Base-by-base conservation (phyloP, 2,888 invertebrate species). In the Athalia rosae region DNA sequence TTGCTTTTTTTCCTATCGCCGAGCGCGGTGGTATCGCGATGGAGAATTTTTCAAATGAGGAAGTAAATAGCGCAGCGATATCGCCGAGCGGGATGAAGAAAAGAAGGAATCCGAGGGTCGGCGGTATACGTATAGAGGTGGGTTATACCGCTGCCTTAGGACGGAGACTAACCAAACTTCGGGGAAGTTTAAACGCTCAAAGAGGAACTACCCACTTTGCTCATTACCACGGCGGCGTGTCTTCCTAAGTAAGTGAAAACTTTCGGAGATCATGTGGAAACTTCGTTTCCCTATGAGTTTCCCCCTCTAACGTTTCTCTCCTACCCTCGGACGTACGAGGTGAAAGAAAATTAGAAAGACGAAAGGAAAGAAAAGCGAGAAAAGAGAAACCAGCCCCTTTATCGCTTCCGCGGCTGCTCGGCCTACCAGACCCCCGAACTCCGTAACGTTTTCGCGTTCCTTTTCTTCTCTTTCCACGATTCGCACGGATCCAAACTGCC, bases 231-330 rank as follows among this genome's bases (percentile, higher is more conserved):
- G 66, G 66, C 63, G 56, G 58, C 53, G 69, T n/a, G 43, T 69
- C 53, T 64, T 71, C 62, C 79, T 59, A 78, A 81, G 80, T 81
- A 83, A 82, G 79, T 82, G 81, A 83, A 83, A 81, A 82, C 77
- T 83, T 78, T 76, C 73, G 53, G 79, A 79, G 78, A 82, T 80
- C 73, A 77, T 80, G 79, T 77, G 80, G 77, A 81, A 82, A 82
- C 77, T 81, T 77, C 50, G 56, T 58, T 58, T 58, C 56, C 71
- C 71, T 58, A 58, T 58, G 58, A 71, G 58, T 58, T 71, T 28
- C 67, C 15, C 43, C 56, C 45, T 50, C 45, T 58, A 6, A 28
- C 28, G 28, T 28, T 28, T 2, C 28, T 28, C 28, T 28, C 28
- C 28, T 28, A 28, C 28, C 2, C 28, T 28, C 28, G 28, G 28